Evolutionary conservation across 2,888 invertebrate species (phyloP), one percentile per base, ranked within the genome.

Genomic region (Diabrotica balteata): DNA sequence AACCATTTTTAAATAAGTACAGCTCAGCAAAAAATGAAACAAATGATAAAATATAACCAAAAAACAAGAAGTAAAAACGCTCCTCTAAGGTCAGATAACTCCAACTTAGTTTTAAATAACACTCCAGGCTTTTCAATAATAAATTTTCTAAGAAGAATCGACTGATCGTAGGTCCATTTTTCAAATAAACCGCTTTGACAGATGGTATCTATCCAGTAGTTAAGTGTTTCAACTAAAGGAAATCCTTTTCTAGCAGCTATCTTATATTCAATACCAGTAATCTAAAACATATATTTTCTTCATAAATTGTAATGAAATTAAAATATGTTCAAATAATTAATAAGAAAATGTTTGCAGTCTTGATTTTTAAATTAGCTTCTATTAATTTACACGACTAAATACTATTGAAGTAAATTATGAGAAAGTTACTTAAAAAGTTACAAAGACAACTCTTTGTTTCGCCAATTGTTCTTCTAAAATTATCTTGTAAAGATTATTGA

Each of bases 191-290:
- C 63, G 8, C 54, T 63, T 42, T 63, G 55, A 32, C n/a, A 46
- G 10, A 63, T 42, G 11, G 22, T 8, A 43, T 63, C 55, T 42
- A 63, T 49, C 63, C 63, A 63, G 17, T 63, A 63, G 11, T 63
- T 63, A 22, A 63, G 42, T 63, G 0, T 47, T 42, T 63, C 42
- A 17, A 32, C 49, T 8, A 63, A 9, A 0, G 54, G 54, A 17
- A 63, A 49, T 8, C 63, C 63, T 49, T 49, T 54, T 63, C 55
- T 63, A 32, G 63, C 47, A 42, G 63, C 63, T 9, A 63, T 42
- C 55, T 63, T 63, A 9, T 63, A 63, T 49, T 63, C 63, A n/a
- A 63, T 63, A 42, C 63, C 63, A 1, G 63, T 55, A 11, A 63
- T 17, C 63, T 55, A 43, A 52, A 60, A 60, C 47, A 47, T 9